Percentiles rank a stretch among this genome's conserved stretches.
These are phyloP conservation scores for Oscheius onirici DNA, from an alignment of 2,888 invertebrate species.

Conservation along the genomic window DNA sequence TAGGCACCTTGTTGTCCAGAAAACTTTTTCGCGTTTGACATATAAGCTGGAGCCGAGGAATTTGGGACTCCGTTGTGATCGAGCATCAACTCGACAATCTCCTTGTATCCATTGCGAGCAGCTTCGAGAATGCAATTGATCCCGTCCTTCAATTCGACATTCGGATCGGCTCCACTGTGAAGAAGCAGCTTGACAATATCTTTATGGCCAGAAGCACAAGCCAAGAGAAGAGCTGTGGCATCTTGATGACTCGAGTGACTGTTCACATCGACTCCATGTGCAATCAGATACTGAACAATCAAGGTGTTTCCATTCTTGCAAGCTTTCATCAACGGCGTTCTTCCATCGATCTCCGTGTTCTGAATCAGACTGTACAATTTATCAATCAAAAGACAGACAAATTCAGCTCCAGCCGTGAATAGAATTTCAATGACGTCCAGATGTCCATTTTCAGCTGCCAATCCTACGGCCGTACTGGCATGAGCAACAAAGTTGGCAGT, in stretches of 20 bases:
- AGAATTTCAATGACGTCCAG: conserved; percentile 94
- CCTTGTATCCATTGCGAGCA: conserved; percentile 95
- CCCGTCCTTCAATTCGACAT: conserved; percentile 96
- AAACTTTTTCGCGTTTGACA: conserved; percentile 10
- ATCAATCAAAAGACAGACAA: conserved; percentile 76
- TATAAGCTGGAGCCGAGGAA: neutral
- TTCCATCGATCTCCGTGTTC: conserved; percentile 85
- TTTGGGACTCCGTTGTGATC: conserved; percentile 75
- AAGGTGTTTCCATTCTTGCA: conserved; percentile 94
- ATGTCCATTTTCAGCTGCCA: conserved; percentile 98
- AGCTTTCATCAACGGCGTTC: conserved; percentile 98
- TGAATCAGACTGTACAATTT: conserved; percentile 61
- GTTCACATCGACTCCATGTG: conserved; percentile 81
- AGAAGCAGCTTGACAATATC: conserved; percentile 91
- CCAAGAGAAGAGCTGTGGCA: conserved; percentile 93
- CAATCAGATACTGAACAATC: conserved; percentile 93
- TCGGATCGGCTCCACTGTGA: conserved; percentile 90
- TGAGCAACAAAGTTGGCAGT: conserved; percentile 25
- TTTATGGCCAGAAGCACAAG: conserved; percentile 91
- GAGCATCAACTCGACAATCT: conserved; percentile 90
- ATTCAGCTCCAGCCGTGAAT: conserved; percentile 86
- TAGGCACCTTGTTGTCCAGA: neutral
- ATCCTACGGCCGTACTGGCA: conserved; percentile 72
- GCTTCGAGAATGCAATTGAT: conserved; percentile 98
- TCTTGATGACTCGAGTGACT: conserved; percentile 77